phyloP scores from a whole-genome alignment of 2,797 vertebrate genomes.

The Micropoecilia bifurca region DNA sequence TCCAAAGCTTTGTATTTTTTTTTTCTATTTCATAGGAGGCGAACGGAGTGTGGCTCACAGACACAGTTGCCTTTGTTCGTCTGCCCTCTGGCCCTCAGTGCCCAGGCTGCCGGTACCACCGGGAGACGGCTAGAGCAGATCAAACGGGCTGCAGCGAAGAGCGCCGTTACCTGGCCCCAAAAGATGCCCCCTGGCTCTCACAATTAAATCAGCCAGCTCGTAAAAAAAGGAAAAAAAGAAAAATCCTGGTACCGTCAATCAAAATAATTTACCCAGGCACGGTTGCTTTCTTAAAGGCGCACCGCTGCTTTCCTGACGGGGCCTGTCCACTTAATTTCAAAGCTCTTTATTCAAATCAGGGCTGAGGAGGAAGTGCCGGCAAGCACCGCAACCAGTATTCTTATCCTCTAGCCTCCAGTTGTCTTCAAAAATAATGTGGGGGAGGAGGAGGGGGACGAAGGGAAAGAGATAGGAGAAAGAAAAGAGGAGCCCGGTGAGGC shows the following conservation, averaged over 20 bases:
- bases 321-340: slow-evolving; percentile 87
- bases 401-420: slow-evolving; percentile 83
- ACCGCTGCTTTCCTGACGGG: slow-evolving; percentile 80
- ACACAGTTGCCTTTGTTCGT: slow-evolving; percentile 92
- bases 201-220: slow-evolving; percentile 90
- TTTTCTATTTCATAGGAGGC: slow-evolving; percentile 52
- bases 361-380: slow-evolving; percentile 74
- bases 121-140: slow-evolving; percentile 82
- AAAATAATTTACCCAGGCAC: slow-evolving; percentile 91
- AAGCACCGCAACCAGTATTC: slow-evolving; percentile 72
- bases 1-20: slow-evolving; percentile 86
- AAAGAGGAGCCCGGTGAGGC: slow-evolving; percentile 73
- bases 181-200: slow-evolving; percentile 92
- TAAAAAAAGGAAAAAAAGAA: slow-evolving; percentile 27
- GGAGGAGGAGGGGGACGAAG: slow-evolving; percentile 17
- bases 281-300: slow-evolving; percentile 83
- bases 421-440: slow-evolving; percentile 81
- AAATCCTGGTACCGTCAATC: slow-evolving; percentile 91
- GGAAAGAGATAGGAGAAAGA: slow-evolving; percentile 60
- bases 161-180: slow-evolving; percentile 88
- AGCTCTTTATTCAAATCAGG: slow-evolving; percentile 87
- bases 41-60: slow-evolving; percentile 86
- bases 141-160: slow-evolving; percentile 81
- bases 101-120: slow-evolving; percentile 87
- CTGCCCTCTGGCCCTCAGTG: slow-evolving; percentile 94